Percentiles rank a stretch among this genome's conserved stretches.
Evolutionary conservation across 2,113 vertebrate genomes (phyloP).

Genomic region (Potamarius usumacintae): DNA sequence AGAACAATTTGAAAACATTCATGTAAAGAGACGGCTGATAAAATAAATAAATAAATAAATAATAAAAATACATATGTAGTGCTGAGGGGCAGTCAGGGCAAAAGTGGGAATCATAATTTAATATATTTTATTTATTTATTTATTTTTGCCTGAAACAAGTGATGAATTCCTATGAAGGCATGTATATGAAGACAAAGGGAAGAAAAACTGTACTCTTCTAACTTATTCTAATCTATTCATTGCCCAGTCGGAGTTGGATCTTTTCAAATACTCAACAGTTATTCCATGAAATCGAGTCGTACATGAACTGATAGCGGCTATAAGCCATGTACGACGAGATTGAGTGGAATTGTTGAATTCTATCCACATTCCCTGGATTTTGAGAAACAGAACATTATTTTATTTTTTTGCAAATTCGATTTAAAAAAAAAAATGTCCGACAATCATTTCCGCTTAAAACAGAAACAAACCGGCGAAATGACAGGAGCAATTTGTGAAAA

Average conservation of each 20-base stretch:
- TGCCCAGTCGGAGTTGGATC: conserved; percentile 3
- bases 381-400: too few relatives aligned
- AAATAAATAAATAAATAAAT: neutral
- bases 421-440: too few relatives aligned
- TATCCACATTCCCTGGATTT: too few relatives aligned
- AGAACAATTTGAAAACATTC: conserved; percentile 57
- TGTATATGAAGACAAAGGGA: neutral
- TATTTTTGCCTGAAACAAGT: neutral
- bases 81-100: conserved; percentile 26
- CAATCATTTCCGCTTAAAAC: too few relatives aligned
- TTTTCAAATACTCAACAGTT: conserved; percentile 43
- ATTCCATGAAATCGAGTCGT: too few relatives aligned
- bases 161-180: neutral
- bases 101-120: neutral
- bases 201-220: neutral
- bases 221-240: conserved; percentile 21
- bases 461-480: too few relatives aligned
- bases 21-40: conserved; percentile 20
- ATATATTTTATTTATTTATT: neutral
- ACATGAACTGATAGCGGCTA: too few relatives aligned
- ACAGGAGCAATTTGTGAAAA: too few relatives aligned
- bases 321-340: too few relatives aligned
- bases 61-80: neutral
- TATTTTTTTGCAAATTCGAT: too few relatives aligned
- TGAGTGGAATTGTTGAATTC: too few relatives aligned